Base-by-base conservation (phyloP, 2,888 invertebrate species). In the Gasteruption jaculator region DNA sequence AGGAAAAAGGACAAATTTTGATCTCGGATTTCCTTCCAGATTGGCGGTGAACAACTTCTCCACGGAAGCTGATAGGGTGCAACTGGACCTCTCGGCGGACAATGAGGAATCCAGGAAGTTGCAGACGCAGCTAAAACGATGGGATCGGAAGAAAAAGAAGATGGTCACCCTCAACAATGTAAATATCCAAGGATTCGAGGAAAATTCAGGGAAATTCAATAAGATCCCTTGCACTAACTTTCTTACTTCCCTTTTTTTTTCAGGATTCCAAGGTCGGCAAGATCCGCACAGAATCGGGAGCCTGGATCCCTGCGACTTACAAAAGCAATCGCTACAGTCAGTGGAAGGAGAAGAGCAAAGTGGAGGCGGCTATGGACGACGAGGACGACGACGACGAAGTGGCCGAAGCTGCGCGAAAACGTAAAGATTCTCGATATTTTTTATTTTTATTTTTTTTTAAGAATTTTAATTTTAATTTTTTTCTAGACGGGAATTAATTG, bases 71-170 rank as follows among this genome's bases (percentile, higher is more conserved):
- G 78, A 80, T 31, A 79, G 79, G 16, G 89, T 85, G 0, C 82
- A 87, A 55, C 74, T 97, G 51, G 95, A 96, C 64, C 71, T 97
- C 53, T 80, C 81, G 6, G 89, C 84, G 6, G 94, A 94, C 72
- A 86, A 86, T 47, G 82, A 81, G 31, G 82, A 84, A 18, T 73
- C 73, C 1, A 74, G 80, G 44, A 77, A 80, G 21, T 73, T 78
- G 36, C 77, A 78, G 36, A 77, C 75, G 3, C 79, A 81, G 48
- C 71, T 80, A 53, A 81, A 83, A 63, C 84, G 82, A 64, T 95
- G 97, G 97, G 96, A 97, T 74, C 79, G 93, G 34, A 92, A 93
- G 67, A 85, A 89, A 71, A 97, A 96, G 79, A 95, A 91, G 75
- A 94, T 92, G 85, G 85, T 97, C 21, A 78, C 82, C 18, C 77